Conservation (phyloP, 2,113 vertebrate genomes). For the Thalassoma bifasciatum region DNA sequence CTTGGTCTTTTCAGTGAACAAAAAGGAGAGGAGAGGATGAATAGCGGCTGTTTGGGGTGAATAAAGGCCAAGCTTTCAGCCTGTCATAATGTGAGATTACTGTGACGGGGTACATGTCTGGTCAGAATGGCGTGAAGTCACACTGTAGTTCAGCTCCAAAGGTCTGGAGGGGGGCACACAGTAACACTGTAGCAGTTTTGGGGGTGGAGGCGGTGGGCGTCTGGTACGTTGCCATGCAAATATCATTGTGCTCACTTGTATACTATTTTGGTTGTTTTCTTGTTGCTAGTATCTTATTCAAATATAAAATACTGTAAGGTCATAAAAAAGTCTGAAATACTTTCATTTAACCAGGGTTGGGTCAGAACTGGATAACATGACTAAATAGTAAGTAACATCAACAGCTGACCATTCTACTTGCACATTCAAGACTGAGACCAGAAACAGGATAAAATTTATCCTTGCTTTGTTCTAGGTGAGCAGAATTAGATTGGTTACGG, state of each 20-base stretch:
- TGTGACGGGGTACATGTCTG: conserved; percentile 70
- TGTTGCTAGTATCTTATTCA: neutral
- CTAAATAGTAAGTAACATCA: neutral
- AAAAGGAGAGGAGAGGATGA: conserved; percentile 66
- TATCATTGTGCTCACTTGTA: conserved; percentile 51
- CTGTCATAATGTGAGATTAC: conserved; percentile 76
- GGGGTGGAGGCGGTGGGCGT: too few relatives aligned
- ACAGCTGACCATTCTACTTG: neutral
- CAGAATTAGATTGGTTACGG: too few relatives aligned
- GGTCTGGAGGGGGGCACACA: conserved; percentile 31
- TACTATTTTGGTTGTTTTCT: neutral
- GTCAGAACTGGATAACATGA: neutral
- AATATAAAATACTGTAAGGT: conserved; percentile 1
- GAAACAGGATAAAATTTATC: too few relatives aligned
- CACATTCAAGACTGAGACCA: too few relatives aligned
- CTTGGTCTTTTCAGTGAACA: conserved; percentile 59
- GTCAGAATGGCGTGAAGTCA: conserved; percentile 65
- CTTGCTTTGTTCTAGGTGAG: too few relatives aligned
- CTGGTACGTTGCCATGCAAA: conserved; percentile 51
- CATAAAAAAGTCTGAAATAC: neutral
- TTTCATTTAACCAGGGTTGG: neutral
- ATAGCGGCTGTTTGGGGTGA: conserved; percentile 70
- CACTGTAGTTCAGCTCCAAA: conserved; percentile 58
- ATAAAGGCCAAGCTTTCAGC: conserved; percentile 72
- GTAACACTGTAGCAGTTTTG: conserved; percentile 50